Percentiles rank a stretch among this genome's conserved stretches.
Evolutionary conservation across 2,888 invertebrate genomes (phyloP).

Genomic region (Xestobium rufovillosum): DNA sequence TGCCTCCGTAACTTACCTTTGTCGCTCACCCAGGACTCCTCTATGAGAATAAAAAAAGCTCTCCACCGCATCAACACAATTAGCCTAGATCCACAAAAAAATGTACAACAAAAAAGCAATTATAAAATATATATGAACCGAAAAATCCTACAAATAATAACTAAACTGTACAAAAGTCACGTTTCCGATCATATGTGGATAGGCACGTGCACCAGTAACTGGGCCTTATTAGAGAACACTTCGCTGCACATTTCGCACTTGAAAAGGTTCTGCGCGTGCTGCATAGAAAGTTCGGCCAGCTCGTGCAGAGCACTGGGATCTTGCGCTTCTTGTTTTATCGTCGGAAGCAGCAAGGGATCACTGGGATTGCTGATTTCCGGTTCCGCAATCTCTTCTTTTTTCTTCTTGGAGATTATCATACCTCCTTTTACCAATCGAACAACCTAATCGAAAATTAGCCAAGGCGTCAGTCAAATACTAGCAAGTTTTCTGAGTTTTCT

Average conservation of each 20-base stretch:
- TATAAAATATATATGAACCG: too few relatives aligned
- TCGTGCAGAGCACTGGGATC: constrained; percentile 46
- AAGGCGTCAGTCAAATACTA: too few relatives aligned
- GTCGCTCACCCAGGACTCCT: too few relatives aligned
- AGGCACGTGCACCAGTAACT: constrained; percentile 69
- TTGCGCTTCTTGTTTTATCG: constrained; percentile 40
- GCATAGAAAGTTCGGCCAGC: constrained; percentile 47
- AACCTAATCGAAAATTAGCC: too few relatives aligned
- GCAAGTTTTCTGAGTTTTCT: too few relatives aligned
- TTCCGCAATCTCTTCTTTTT: constrained; percentile 26
- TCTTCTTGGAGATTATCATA: constrained; percentile 39
- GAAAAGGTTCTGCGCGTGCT: constrained; percentile 46
- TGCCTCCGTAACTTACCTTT: too few relatives aligned
- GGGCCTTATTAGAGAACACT: constrained; percentile 65
- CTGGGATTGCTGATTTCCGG: constrained; percentile 29
- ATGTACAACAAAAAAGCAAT: too few relatives aligned
- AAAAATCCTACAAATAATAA: too few relatives aligned
- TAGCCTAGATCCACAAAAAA: too few relatives aligned
- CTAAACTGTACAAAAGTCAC: too few relatives aligned
- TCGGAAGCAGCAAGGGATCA: constrained; percentile 27
- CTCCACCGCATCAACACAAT: too few relatives aligned
- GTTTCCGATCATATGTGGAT: constrained; percentile 80
- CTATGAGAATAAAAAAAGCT: too few relatives aligned
- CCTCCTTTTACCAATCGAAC: constrained; percentile 41
- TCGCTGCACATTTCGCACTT: constrained; percentile 79